phyloP scores from a whole-genome alignment of 92 coral and sea anemone species.

The Nematostella vectensis region DNA sequence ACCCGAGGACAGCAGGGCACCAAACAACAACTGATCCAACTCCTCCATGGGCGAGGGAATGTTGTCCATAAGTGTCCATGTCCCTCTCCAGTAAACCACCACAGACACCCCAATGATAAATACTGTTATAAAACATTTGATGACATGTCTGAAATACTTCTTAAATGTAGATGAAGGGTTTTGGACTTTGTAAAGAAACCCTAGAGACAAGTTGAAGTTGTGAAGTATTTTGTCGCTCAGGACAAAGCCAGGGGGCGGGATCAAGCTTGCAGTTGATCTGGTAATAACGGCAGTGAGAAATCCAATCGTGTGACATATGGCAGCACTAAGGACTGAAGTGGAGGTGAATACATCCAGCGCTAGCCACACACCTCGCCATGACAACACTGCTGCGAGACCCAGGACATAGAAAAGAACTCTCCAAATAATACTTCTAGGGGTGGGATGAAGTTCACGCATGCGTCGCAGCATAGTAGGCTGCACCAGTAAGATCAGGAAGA shows the following conservation, averaged over 20 bases:
- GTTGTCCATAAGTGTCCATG: conserved; percentile 2
- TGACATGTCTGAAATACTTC: neutral
- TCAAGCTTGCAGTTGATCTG: neutral
- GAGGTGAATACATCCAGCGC: neutral
- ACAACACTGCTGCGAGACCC: neutral
- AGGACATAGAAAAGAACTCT: neutral
- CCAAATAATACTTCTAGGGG: neutral
- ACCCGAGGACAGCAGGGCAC: neutral
- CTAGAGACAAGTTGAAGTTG: too few relatives aligned
- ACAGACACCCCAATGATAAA: neutral
- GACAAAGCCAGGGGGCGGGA: neutral
- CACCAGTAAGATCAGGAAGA: neutral
- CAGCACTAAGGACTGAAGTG: neutral
- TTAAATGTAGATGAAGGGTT: too few relatives aligned
- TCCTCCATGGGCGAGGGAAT: neutral
- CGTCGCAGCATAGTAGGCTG: neutral
- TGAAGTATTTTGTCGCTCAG: neutral
- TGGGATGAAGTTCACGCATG: neutral
- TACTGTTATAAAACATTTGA: neutral
- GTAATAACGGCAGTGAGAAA: neutral
- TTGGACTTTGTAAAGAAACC: neutral
- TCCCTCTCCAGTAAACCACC: conserved; percentile 1
- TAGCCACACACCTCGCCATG: neutral
- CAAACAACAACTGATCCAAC: neutral
- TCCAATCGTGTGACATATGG: neutral